phyloP scores from a whole-genome alignment of 1,140 invertebrate species.

The Bicyclus anynana region DNA sequence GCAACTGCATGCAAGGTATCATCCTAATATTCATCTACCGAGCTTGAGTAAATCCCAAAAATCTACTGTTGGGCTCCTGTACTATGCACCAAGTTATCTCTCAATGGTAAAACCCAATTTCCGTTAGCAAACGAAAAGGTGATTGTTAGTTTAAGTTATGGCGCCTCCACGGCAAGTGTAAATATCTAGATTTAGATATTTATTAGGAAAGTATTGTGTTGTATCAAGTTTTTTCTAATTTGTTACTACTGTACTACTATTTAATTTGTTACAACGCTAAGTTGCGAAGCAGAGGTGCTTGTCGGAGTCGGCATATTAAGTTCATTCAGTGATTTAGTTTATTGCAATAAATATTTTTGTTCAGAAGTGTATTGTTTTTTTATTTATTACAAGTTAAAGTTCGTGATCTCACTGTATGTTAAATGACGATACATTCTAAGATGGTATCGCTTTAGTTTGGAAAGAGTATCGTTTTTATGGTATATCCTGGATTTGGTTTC shows the following conservation, averaged over 20 bases:
- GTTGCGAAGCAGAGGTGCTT: constrained; percentile 35
- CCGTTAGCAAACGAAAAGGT: constrained; percentile 17
- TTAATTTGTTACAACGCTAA: constrained; percentile 56
- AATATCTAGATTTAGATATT: constrained; percentile 55
- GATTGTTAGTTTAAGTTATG: constrained; percentile 45
- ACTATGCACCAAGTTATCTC: neutral
- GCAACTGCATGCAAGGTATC: too few relatives aligned
- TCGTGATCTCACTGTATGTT: too few relatives aligned
- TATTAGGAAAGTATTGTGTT: constrained; percentile 49
- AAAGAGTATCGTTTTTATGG: too few relatives aligned
- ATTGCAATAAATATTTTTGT: constrained; percentile 63
- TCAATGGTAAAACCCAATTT: neutral
- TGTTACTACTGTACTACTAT: constrained; percentile 1
- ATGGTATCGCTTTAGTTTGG: too few relatives aligned
- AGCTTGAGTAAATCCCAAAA: too few relatives aligned
- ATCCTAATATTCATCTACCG: too few relatives aligned
- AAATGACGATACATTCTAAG: too few relatives aligned
- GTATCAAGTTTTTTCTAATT: constrained; percentile 34
- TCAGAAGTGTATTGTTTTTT: too few relatives aligned
- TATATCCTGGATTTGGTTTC: too few relatives aligned
- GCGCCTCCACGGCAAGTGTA: constrained; percentile 55
- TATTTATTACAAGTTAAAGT: too few relatives aligned
- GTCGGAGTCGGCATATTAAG: constrained; percentile 45
- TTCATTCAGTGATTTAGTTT: constrained; percentile 66
- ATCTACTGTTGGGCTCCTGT: too few relatives aligned